phyloP scores from a whole-genome alignment of 2,888 invertebrate species.

The Agonopterix alstromeriana region DNA sequence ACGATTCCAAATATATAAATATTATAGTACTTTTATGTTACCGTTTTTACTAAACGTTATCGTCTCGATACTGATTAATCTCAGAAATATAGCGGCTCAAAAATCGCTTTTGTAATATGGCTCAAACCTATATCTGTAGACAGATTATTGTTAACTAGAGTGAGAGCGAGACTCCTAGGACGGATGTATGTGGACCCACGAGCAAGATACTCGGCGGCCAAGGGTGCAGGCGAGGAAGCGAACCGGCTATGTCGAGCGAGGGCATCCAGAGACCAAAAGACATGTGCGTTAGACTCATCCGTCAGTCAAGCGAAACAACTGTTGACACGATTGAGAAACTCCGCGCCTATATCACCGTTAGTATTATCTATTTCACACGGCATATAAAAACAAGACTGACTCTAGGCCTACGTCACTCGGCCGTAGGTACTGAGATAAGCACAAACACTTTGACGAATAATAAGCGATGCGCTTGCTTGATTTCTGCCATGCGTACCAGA shows the following conservation, averaged over 20 bases:
- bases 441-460: too few relatives aligned
- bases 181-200: slow-evolving; percentile 25
- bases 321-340: slow-evolving; percentile 52
- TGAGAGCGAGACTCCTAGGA: slow-evolving; percentile 34
- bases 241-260: slow-evolving; percentile 1
- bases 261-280: slow-evolving; percentile 14
- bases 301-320: slow-evolving; percentile 44
- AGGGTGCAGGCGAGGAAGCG: slow-evolving; percentile 10
- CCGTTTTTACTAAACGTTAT: too few relatives aligned
- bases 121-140: slow-evolving; percentile 23
- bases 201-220: slow-evolving; percentile 16
- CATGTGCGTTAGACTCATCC: slow-evolving; percentile 29
- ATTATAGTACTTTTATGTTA: too few relatives aligned
- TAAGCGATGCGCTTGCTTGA: too few relatives aligned
- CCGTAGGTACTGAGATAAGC: too few relatives aligned
- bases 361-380: background rate
- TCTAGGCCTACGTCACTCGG: too few relatives aligned
- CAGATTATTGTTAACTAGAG: slow-evolving; percentile 53
- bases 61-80: too few relatives aligned
- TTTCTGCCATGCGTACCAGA: too few relatives aligned
- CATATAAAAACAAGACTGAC: too few relatives aligned
- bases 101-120: too few relatives aligned
- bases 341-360: slow-evolving; percentile 42
- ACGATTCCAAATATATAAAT: too few relatives aligned
- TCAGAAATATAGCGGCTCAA: too few relatives aligned